Percentiles rank a stretch among this genome's conserved stretches.
These are phyloP conservation scores for Larimichthys crocea DNA, from an alignment of 2,113 vertebrate species.

Conservation along the genomic window DNA sequence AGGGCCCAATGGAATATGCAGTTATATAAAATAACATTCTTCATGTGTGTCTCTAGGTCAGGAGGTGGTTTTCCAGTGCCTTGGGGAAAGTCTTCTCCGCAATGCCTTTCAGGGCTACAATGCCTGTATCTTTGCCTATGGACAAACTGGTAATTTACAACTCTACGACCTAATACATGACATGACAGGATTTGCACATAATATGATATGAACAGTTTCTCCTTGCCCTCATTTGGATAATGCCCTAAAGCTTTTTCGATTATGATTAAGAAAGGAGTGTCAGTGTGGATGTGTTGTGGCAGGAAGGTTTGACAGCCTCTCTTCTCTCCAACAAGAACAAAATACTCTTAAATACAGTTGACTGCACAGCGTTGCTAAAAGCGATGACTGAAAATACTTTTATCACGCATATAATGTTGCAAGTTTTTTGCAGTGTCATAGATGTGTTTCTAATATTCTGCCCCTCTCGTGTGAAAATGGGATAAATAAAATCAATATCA, in stretches of 20 bases:
- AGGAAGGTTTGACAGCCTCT: conserved; percentile 4
- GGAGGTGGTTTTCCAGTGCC: conserved; percentile 97
- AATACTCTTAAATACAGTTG: neutral
- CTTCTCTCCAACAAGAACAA: neutral
- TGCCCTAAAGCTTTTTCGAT: conserved; percentile 4
- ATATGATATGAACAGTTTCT: neutral
- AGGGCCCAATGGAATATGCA: neutral
- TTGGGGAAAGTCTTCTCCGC: conserved; percentile 95
- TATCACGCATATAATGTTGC: neutral
- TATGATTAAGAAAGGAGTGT: conserved; percentile 30
- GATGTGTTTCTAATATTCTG: neutral
- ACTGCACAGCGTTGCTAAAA: neutral
- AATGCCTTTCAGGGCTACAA: conserved; percentile 99
- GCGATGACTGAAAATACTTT: neutral
- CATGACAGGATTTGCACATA: neutral
- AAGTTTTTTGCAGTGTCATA: neutral
- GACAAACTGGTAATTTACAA: conserved; percentile 91
- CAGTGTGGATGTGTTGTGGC: conserved; percentile 15
- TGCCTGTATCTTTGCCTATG: conserved; percentile 98
- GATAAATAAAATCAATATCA: neutral
- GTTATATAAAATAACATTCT: neutral
- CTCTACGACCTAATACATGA: no score
- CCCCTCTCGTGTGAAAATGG: neutral
- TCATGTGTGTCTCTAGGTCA: conserved; percentile 86
- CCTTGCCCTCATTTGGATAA: neutral